A percentile compares a stretch with the other conserved stretches of the same genome.
phyloP scores from a whole-genome alignment of 2,113 vertebrate species.

The Hydrolagus affinis region DNA sequence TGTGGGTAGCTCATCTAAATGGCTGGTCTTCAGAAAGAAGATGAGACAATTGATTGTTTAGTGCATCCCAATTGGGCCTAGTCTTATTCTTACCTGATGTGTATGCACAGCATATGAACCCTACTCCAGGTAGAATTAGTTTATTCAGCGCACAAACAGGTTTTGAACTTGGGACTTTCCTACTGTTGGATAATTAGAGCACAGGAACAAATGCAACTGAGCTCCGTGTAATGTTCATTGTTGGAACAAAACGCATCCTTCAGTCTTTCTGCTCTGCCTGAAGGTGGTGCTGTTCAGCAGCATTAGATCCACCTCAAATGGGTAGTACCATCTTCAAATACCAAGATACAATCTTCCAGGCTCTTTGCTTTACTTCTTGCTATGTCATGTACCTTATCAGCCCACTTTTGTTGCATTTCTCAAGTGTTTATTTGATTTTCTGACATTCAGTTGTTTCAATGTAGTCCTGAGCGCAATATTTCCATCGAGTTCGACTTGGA shows the following conservation, averaged over 20 bases:
- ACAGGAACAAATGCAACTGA: no score
- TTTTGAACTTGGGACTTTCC: no score
- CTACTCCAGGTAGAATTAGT: no score
- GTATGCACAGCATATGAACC: no score
- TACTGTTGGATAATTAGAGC: no score
- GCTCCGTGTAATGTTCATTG: no score
- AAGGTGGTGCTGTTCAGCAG: slow-evolving; percentile 16
- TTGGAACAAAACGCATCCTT: neutral
- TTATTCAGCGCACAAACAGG: no score
- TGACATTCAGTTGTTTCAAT: neutral
- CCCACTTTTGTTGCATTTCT: neutral
- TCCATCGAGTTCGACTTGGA: neutral
- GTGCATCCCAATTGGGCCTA: no score
- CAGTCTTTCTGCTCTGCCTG: neutral
- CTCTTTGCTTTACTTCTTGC: neutral
- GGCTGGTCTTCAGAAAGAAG: no score
- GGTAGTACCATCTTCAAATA: neutral
- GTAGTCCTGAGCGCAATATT: neutral
- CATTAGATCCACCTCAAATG: neutral
- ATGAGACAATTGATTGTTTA: no score
- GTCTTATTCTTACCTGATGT: no score
- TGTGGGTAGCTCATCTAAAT: no score
- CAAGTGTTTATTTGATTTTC: neutral
- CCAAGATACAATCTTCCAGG: neutral
- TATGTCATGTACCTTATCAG: neutral